Conservation (phyloP, 2,113 vertebrate genomes). For the Anguilla rostrata region DNA sequence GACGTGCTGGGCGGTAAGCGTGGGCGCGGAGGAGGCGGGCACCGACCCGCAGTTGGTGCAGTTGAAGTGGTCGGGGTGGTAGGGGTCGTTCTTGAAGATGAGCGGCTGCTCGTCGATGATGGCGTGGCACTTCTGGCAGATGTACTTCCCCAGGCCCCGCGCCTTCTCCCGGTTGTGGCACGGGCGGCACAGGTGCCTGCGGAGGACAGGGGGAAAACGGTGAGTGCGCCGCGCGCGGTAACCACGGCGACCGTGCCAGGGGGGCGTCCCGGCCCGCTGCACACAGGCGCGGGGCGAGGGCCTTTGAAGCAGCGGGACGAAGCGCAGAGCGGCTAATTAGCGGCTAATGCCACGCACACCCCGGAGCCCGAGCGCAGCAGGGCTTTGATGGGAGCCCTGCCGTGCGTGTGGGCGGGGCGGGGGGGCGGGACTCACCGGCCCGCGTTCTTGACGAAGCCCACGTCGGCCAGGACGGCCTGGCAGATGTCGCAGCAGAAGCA, state of each 20-base stretch:
- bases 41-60: constrained; percentile 95
- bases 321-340: neutral
- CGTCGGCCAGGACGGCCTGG: constrained; percentile 86
- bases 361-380: neutral
- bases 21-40: neutral
- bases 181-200: constrained; percentile 91
- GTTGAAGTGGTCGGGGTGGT: constrained; percentile 98
- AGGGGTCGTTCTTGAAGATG: constrained; percentile 96
- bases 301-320: neutral
- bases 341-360: neutral
- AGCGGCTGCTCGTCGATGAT: constrained; percentile 94
- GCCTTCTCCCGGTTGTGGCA: constrained; percentile 96
- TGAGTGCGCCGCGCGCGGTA: neutral
- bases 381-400: neutral
- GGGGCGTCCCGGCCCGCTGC: too few relatives aligned
- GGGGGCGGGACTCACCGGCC: constrained; percentile 75
- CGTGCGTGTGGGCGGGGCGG: neutral
- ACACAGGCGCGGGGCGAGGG: too few relatives aligned
- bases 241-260: too few relatives aligned
- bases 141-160: constrained; percentile 91
- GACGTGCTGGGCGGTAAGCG: too few relatives aligned
- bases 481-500: constrained; percentile 97
- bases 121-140: constrained; percentile 97
- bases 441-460: constrained; percentile 97
- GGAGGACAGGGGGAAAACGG: neutral